Evolutionary conservation across 2,113 vertebrate genomes (phyloP).

Genomic region (Triplophysa rosa): DNA sequence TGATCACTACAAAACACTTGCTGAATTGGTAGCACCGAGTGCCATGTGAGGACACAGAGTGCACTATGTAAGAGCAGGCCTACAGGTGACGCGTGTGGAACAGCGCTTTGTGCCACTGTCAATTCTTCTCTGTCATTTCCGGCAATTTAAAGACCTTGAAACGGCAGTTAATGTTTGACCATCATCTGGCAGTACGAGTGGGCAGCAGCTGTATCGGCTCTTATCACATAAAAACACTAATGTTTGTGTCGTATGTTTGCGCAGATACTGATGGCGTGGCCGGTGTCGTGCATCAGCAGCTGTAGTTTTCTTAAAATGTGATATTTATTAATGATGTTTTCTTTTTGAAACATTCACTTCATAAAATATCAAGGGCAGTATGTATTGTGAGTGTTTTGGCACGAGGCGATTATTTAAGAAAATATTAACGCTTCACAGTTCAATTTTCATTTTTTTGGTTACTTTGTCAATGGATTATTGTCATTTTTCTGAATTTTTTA

Average conservation of each 20-base stretch:
- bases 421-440: neutral
- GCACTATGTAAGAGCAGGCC: neutral
- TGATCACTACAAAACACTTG: too few relatives aligned
- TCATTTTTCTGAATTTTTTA: too few relatives aligned
- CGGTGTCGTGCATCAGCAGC: conserved; percentile 57
- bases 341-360: neutral
- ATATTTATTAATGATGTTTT: conserved; percentile 4
- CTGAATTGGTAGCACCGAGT: neutral
- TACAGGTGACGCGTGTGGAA: neutral
- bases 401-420: neutral
- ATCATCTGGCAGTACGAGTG: conserved; percentile 63
- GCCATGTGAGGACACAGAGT: neutral
- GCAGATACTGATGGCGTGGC: conserved; percentile 69
- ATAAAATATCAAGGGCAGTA: neutral
- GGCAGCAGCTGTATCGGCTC: conserved; percentile 70
- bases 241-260: conserved; percentile 62
- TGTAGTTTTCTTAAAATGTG: conserved; percentile 55
- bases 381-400: neutral
- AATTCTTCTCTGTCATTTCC: conserved; percentile 37
- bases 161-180: conserved; percentile 75
- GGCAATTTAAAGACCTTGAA: conserved; percentile 69
- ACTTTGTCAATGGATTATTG: too few relatives aligned
- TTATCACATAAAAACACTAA: conserved; percentile 75
- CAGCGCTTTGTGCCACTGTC: conserved; percentile 9
- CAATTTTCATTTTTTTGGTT: too few relatives aligned